Percentiles rank a stretch among this genome's conserved stretches.
Conservation (phyloP, 1,140 invertebrate species). For the Drosophila leontia region DNA sequence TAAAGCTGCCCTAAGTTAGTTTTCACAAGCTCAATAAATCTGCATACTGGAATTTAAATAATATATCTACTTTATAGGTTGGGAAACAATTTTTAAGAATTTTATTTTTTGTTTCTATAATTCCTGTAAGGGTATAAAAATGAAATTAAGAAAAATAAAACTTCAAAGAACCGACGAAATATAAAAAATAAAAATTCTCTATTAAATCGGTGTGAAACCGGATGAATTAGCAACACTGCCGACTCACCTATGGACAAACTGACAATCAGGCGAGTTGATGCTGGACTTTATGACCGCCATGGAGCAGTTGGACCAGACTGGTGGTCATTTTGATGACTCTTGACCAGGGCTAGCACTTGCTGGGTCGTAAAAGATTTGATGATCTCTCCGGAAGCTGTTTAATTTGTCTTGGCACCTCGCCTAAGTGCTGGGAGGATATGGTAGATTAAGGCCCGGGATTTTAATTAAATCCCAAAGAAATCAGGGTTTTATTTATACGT, state of each 20-base stretch:
- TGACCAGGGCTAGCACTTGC: neutral
- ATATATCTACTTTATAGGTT: neutral
- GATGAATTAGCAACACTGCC: neutral
- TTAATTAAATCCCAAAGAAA: slow-evolving; percentile 54
- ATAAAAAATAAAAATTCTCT: neutral
- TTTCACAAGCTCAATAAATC: neutral
- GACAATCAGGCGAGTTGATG: slow-evolving; percentile 58
- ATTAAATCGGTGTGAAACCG: neutral
- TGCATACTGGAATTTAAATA: neutral
- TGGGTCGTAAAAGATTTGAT: slow-evolving; percentile 57
- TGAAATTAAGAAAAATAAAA: too few species aligned
- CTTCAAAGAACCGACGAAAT: too few species aligned
- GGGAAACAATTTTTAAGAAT: neutral
- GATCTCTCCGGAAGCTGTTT: slow-evolving; percentile 62
- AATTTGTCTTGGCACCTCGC: slow-evolving; percentile 60
- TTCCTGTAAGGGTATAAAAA: neutral
- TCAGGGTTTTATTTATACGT: slow-evolving; percentile 39
- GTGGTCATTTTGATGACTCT: slow-evolving; percentile 49
- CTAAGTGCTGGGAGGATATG: slow-evolving; percentile 4
- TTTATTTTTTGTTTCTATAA: neutral
- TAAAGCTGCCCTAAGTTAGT: neutral
- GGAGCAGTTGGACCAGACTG: slow-evolving; percentile 22
- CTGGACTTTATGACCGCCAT: slow-evolving; percentile 47
- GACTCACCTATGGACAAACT: slow-evolving; percentile 36
- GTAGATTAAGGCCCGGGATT: slow-evolving; percentile 7